Conservation (phyloP, 2,113 vertebrate genomes). For the Xyliphius kryptos region DNA sequence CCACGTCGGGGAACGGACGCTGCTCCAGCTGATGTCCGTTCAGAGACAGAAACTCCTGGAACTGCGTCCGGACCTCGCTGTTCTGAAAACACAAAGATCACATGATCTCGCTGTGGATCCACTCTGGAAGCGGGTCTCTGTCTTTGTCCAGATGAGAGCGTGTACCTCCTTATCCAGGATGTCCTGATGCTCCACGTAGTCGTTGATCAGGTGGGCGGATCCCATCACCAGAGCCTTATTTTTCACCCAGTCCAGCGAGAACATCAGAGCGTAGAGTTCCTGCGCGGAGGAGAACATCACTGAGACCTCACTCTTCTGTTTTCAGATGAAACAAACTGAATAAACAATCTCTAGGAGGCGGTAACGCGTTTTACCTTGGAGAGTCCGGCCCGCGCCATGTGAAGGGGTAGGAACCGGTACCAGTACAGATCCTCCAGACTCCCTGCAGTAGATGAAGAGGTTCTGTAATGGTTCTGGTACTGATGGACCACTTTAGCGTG, state of each 20-base stretch:
- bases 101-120: too few species aligned
- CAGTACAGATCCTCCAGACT: constrained; percentile 86
- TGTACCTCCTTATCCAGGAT: constrained; percentile 86
- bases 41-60: constrained; percentile 93
- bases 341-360: too few species aligned
- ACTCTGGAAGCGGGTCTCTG: too few species aligned
- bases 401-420: constrained; percentile 82
- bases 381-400: constrained; percentile 87
- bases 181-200: constrained; percentile 81
- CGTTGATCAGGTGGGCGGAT: constrained; percentile 87
- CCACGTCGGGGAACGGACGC: constrained; percentile 83
- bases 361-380: constrained; percentile 61
- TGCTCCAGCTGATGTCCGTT: constrained; percentile 89
- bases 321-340: neutral
- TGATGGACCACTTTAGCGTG: constrained; percentile 83
- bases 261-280: constrained; percentile 85
- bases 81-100: constrained; percentile 62
- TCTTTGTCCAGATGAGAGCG: too few species aligned
- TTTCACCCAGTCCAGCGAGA: constrained; percentile 92
- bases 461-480: constrained; percentile 72
- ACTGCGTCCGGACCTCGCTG: constrained; percentile 76
- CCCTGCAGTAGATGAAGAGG: constrained; percentile 58
- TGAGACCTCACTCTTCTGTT: neutral
- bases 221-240: constrained; percentile 82
- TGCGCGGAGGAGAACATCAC: constrained; percentile 47